Evolutionary conservation across 2,113 vertebrate species (phyloP).

Genomic region (Gnathonemus longibarbis): DNA sequence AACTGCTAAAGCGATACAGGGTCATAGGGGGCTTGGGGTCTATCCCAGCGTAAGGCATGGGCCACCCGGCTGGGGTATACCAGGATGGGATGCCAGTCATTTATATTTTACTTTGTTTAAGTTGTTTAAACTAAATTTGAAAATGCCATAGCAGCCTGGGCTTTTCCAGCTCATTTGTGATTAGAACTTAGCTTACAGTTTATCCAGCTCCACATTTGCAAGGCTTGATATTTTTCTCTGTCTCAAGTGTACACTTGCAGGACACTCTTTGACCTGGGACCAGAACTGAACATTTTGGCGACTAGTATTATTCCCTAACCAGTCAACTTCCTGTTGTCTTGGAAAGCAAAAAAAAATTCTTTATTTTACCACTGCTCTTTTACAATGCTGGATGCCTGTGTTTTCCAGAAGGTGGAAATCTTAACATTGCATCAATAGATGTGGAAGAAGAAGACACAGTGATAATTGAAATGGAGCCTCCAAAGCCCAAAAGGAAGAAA

Average conservation of each 20-base stretch:
- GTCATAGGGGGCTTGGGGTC: background rate
- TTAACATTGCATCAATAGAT: conserved; percentile 50
- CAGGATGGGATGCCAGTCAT: background rate
- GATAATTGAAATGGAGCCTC: conserved; percentile 48
- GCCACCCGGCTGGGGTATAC: background rate
- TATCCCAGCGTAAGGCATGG: background rate
- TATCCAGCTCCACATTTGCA: background rate
- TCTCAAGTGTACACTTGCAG: background rate
- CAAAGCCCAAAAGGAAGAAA: conserved; percentile 54
- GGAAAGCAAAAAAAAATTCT: background rate
- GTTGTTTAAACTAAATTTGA: background rate
- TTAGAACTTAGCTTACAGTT: background rate
- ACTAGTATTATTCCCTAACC: background rate
- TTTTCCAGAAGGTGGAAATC: conserved; percentile 57
- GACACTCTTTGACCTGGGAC: background rate
- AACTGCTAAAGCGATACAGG: background rate
- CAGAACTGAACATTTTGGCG: background rate
- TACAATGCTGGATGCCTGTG: background rate
- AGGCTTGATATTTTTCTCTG: background rate
- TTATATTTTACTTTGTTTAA: background rate
- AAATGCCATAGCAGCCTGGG: background rate
- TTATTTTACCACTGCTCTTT: background rate
- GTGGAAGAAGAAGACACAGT: conserved; percentile 47
- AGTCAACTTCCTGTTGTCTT: background rate
- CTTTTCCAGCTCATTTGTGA: background rate